Evolutionary conservation across 2,888 invertebrate genomes (phyloP), one percentile per base, ranked within the genome.

Genomic region (Merodon equestris): DNA sequence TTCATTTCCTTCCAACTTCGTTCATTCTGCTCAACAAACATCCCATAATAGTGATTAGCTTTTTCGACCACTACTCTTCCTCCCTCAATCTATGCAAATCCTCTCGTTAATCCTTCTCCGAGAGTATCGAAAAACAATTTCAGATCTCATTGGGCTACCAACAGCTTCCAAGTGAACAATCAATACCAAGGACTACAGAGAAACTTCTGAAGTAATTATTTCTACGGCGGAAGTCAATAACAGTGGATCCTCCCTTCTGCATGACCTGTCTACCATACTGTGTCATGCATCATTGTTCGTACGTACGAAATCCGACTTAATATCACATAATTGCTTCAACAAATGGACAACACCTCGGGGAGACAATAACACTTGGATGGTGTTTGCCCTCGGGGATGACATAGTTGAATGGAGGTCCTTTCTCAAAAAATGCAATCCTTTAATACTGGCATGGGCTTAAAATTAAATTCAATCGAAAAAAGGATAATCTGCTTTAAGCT

Each of bases 291-390:
- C 38, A n/a, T 9, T 42, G 27, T 13, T 5, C 27, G 9, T 44
- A 40, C 44, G 44, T 51, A 40, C n/a, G 17, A 53, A 63, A 68
- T 53, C 72, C 58, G 40, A 54, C 53, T 63, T 53, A 57, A 68
- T 75, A 70, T 48, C 63, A 57, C 12, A 64, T 63, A 63, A 74
- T 75, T 68, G 63, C 47, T 70, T 15, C 15, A 54, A 48, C 75
- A 63, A 70, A 75, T 75, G 53, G 51, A 47, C 70, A 70, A 44
- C 51, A 70, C 63, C 70, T 58, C 36, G 13, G 57, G 40, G 68
- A 45, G 42, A 64, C 40, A 51, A 64, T 48, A 58, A 27, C 27
- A 27, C 27, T 27, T 27, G 27, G 27, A 27, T 27, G 2, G 27
- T 27, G 27, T 27, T 27, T 27, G 27, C 27, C 27, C 27, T 27